Base-by-base conservation (phyloP, 92 coral and sea anemone genomes). In the Porites cylindrica region DNA sequence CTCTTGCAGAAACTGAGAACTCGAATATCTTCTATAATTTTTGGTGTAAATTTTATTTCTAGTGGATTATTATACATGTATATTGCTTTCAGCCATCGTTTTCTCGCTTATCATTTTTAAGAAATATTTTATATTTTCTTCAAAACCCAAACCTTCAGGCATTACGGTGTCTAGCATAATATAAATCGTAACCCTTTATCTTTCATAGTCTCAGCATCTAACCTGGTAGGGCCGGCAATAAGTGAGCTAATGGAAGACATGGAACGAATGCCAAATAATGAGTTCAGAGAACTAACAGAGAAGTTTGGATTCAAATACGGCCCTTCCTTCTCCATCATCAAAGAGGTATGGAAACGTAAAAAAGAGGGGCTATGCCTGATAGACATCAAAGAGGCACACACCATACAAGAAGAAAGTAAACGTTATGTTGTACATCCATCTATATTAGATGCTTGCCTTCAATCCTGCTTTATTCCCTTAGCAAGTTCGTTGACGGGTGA, bases 401-500 rank as follows among this genome's bases (percentile, higher is more conserved):
- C 10, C 26, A 52, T 82, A 78, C 81, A 65, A 20, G 2, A 61
- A 6, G 96, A 96, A 72, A 79, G 79, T 62, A 70, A 79, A 16
- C 19, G 59, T 70, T 96, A 96, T 72, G 91, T 96, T 12, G 74
- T 94, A 26, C 99, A 96, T 74, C 99, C 99, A 1, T 91, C 98
- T 12, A 82, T 96, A 21, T 77, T 96, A 51, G 99, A 96, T 76
- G 96, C 99, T 3, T 96, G 98, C 67, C 88, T 96, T 18, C 98
- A 96, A 88, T 92, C 90, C 50, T 89, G 95, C 78, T 91, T 82
- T 56, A 53, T 93, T n/a, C 91, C 89, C 16, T 43, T 77, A 19
- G 78, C 53, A 26, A 67, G 5, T 51, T 72, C 21, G 10, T 67
- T 20, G 19, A 24, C 73, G 8, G 74, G 23, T 4, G 78, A 58